These are phyloP conservation scores for Saxidomus purpurata DNA, from an alignment of 1,140 invertebrate genomes.

Conservation along the genomic window DNA sequence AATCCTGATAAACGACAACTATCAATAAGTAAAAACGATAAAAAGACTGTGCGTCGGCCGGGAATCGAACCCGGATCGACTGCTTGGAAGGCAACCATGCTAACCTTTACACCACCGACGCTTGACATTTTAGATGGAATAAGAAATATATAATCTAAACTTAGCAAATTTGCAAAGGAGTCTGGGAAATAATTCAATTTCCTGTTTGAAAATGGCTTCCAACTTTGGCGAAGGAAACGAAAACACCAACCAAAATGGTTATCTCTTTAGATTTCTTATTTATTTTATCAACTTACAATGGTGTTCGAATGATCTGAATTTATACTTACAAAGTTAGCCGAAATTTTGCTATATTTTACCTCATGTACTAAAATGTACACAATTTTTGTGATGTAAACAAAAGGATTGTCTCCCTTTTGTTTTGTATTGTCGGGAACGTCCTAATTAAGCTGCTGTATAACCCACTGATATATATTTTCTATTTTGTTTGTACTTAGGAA, in stretches of 20 bases:
- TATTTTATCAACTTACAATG: too few species aligned
- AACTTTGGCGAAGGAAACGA: constrained; percentile 68
- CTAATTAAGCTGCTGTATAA: too few species aligned
- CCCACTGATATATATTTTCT: too few species aligned
- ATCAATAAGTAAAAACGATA: too few species aligned
- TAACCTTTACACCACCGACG: constrained; percentile 95
- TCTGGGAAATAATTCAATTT: constrained; percentile 47
- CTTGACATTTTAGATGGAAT: constrained; percentile 69
- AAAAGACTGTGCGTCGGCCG: constrained; percentile 85
- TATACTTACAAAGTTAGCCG: too few species aligned
- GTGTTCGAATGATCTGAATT: neutral
- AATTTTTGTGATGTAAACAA: constrained; percentile 65
- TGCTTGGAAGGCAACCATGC: constrained; percentile 98
- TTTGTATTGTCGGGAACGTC: too few species aligned
- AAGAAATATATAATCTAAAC: neutral
- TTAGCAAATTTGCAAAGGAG: neutral
- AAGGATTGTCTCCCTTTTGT: constrained; percentile 39
- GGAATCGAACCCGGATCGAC: constrained; percentile 98
- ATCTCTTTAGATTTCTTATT: neutral
- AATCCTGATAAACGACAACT: too few species aligned
- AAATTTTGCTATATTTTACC: too few species aligned
- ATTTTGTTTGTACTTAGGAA: too few species aligned
- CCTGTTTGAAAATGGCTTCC: constrained; percentile 76
- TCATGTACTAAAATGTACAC: too few species aligned
- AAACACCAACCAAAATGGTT: constrained; percentile 64